Percentiles rank a stretch among this genome's conserved stretches.
phyloP scores from a whole-genome alignment of 2,888 invertebrate genomes.

The Orchesellides sinensis region DNA sequence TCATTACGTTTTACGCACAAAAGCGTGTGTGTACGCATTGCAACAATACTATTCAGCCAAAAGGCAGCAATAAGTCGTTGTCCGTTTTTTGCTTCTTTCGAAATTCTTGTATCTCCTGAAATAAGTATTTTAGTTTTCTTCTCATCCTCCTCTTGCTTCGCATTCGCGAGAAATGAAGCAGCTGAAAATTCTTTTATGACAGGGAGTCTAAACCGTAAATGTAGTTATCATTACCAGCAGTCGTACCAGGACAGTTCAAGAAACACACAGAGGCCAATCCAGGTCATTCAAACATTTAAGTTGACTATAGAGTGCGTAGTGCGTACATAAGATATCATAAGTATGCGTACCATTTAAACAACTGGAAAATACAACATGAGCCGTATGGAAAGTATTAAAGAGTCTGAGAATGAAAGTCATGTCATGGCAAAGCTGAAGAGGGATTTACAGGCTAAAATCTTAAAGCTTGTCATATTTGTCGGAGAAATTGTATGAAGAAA shows the following conservation, averaged over 20 bases:
- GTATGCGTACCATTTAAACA: background rate
- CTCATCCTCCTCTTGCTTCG: too few species aligned
- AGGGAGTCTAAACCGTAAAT: constrained; percentile 14
- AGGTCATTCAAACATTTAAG: constrained; percentile 34
- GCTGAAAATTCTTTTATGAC: constrained; percentile 40
- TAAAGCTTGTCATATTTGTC: constrained; percentile 15
- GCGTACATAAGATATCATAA: background rate
- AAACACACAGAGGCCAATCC: background rate
- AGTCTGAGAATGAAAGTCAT: constrained; percentile 23
- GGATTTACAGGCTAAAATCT: constrained; percentile 44
- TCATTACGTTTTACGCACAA: constrained; percentile 54
- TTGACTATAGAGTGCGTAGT: background rate
- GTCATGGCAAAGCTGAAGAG: constrained; percentile 11
- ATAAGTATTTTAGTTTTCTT: background rate
- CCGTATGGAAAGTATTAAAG: background rate
- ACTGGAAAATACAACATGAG: background rate
- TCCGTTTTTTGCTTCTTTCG: background rate
- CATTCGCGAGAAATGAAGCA: constrained; percentile 41
- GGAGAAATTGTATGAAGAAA: background rate
- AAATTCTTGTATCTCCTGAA: background rate
- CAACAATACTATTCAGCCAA: constrained; percentile 8
- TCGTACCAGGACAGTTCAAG: background rate
- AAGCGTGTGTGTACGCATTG: constrained; percentile 19
- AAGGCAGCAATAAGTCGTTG: background rate
- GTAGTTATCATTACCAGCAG: constrained; percentile 50